phyloP scores from a whole-genome alignment of 2,888 invertebrate species.

The Eupeodes latifasciatus region DNA sequence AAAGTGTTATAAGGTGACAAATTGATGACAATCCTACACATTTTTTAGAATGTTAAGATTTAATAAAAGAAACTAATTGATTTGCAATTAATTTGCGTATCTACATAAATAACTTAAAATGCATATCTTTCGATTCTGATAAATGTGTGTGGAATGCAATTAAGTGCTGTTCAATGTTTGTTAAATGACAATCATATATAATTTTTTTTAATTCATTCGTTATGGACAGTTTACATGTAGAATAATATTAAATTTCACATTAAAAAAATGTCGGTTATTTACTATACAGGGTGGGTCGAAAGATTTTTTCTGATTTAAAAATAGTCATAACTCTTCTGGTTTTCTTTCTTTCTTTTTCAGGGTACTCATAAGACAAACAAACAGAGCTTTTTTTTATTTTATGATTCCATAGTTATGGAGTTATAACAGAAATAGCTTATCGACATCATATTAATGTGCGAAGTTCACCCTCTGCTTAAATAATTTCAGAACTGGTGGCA shows the following conservation, averaged over 20 bases:
- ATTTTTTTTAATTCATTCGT: not conserved
- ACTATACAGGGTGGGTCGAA: not conserved
- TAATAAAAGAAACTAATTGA: conserved; percentile 31
- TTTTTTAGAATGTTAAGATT: conserved; percentile 40
- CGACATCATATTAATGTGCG: too few relatives aligned
- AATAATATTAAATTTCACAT: not conserved
- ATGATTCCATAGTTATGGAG: too few relatives aligned
- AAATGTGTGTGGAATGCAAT: conserved; percentile 14
- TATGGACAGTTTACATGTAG: not conserved
- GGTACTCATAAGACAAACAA: too few relatives aligned
- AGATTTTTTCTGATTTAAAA: too few relatives aligned
- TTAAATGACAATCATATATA: conserved; percentile 5
- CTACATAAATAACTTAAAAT: too few relatives aligned
- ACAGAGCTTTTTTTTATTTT: too few relatives aligned
- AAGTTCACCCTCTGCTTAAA: too few relatives aligned
- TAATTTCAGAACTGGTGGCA: too few relatives aligned
- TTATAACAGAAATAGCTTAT: too few relatives aligned
- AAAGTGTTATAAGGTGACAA: conserved; percentile 33
- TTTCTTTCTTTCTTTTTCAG: too few relatives aligned
- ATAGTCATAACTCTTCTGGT: too few relatives aligned
- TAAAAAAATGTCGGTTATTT: not conserved
- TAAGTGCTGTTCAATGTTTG: conserved; percentile 40
- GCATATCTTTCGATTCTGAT: conserved; percentile 1
- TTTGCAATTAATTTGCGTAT: not conserved
- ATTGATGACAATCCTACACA: conserved; percentile 39